Percentiles rank a stretch among this genome's conserved stretches.
phyloP scores from a whole-genome alignment of 1,140 invertebrate genomes.

The Lutraria rhynchaena region DNA sequence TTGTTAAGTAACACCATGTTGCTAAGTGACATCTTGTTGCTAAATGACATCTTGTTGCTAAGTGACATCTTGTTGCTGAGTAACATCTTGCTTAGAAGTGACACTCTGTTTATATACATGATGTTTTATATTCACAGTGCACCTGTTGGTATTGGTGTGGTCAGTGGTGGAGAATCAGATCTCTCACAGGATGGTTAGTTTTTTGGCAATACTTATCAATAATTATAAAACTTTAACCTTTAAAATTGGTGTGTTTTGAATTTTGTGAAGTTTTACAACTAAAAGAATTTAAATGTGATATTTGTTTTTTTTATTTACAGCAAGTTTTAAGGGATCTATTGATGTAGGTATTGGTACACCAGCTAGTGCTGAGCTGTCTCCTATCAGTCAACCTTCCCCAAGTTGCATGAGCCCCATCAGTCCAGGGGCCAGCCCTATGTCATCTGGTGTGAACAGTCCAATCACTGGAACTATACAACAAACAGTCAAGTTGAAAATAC shows the following conservation, averaged over 20 bases:
- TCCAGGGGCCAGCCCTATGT: conserved; percentile 73
- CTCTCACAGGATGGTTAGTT: conserved; percentile 77
- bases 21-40: no score
- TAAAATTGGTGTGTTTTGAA: no score
- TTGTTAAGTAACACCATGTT: no score
- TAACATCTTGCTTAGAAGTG: no score
- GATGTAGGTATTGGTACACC: conserved; percentile 68
- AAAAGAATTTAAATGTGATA: no score
- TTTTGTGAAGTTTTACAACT: no score
- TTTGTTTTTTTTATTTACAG: conserved; percentile 1
- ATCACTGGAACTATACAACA: conserved; percentile 74
- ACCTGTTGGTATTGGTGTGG: conserved; percentile 72
- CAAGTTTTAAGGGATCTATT: conserved; percentile 73
- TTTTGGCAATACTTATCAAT: background rate
- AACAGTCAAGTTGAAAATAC: conserved; percentile 77
- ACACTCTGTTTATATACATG: no score
- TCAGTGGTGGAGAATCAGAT: conserved; percentile 74
- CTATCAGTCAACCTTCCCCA: conserved; percentile 81
- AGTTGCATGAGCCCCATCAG: conserved; percentile 80
- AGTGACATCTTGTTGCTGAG: no score
- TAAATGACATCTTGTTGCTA: no score
- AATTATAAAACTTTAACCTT: background rate
- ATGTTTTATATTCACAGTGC: conserved; percentile 62
- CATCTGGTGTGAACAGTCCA: conserved; percentile 77
- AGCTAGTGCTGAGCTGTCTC: conserved; percentile 79